Evolutionary conservation across 2,797 vertebrate genomes (phyloP).

Genomic region (Merluccius polli): DNA sequence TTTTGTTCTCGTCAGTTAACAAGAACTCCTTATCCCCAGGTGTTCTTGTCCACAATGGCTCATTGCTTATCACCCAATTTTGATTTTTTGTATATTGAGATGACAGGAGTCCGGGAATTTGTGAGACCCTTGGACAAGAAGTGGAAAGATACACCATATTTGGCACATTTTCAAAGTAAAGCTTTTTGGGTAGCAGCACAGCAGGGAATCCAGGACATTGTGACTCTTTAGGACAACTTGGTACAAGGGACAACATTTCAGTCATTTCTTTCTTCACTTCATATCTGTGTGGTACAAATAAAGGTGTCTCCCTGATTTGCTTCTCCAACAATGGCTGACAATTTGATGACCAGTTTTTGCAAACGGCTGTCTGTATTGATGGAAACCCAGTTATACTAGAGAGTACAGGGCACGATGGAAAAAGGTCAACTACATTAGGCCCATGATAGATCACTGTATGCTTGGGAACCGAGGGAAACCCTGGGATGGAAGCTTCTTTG

Average conservation of each 20-base stretch:
- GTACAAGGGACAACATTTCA: conserved; percentile 38
- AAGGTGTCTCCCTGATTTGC: not conserved
- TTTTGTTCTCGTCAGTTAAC: conserved; percentile 21
- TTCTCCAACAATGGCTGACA: conserved; percentile 38
- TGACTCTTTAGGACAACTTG: conserved; percentile 47
- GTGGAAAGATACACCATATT: conserved; percentile 39
- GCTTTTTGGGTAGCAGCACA: conserved; percentile 19
- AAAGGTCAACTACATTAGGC: conserved; percentile 23
- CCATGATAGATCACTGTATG: conserved; percentile 5
- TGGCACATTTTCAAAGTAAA: conserved; percentile 16
- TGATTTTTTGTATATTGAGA: conserved; percentile 10
- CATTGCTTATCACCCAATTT: conserved; percentile 39
- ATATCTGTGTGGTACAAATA: conserved; percentile 11
- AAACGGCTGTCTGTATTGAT: conserved; percentile 39
- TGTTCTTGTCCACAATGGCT: conserved; percentile 33
- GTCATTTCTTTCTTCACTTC: conserved; percentile 28
- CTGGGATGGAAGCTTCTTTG: conserved; percentile 29
- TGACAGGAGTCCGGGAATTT: conserved; percentile 51
- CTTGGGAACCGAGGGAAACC: conserved; percentile 38
- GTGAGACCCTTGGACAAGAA: conserved; percentile 35
- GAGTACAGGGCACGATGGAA: conserved; percentile 35
- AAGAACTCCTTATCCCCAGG: conserved; percentile 18
- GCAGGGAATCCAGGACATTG: conserved; percentile 51
- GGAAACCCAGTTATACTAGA: conserved; percentile 47
- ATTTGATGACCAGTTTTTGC: conserved; percentile 38